Percentiles rank a stretch among this genome's conserved stretches.
phyloP scores from a whole-genome alignment of 2,888 invertebrate species.

The Proisotoma minuta region DNA sequence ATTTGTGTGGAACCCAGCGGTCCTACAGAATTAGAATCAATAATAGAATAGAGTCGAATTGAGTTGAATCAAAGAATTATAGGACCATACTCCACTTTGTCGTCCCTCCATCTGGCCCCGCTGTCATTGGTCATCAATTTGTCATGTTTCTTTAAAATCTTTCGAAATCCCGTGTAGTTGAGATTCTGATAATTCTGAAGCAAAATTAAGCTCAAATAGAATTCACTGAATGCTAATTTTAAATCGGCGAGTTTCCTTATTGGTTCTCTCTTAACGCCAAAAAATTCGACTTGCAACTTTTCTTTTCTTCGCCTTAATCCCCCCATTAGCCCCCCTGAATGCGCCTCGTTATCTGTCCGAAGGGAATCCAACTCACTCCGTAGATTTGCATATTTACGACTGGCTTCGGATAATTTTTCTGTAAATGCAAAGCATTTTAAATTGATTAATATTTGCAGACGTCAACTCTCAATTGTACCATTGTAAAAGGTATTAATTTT shows the following conservation, averaged over 20 bases:
- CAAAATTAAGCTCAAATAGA: constrained; percentile 91
- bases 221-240: constrained; percentile 97
- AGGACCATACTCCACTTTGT: constrained; percentile 77
- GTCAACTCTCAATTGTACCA: too few species aligned
- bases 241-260: constrained; percentile 83
- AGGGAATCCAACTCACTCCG: constrained; percentile 74
- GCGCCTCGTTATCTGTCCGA: constrained; percentile 48
- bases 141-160: constrained; percentile 98
- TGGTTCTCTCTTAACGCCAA: constrained; percentile 57
- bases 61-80: too few species aligned
- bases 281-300: constrained; percentile 49
- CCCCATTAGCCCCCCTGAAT: constrained; percentile 46
- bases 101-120: constrained; percentile 87
- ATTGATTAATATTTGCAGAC: constrained; percentile 7
- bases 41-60: too few species aligned
- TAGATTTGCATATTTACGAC: constrained; percentile 83
- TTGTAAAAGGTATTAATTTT: constrained; percentile 97
- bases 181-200: constrained; percentile 97
- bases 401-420: constrained; percentile 97
- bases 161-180: constrained; percentile 97
- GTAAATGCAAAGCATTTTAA: constrained; percentile 5
- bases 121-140: constrained; percentile 80
- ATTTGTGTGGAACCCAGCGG: constrained; percentile 90
- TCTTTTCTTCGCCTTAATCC: constrained; percentile 47
- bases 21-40: too few species aligned